phyloP scores from a whole-genome alignment of 1,140 invertebrate species.

The Fopius arisanus region DNA sequence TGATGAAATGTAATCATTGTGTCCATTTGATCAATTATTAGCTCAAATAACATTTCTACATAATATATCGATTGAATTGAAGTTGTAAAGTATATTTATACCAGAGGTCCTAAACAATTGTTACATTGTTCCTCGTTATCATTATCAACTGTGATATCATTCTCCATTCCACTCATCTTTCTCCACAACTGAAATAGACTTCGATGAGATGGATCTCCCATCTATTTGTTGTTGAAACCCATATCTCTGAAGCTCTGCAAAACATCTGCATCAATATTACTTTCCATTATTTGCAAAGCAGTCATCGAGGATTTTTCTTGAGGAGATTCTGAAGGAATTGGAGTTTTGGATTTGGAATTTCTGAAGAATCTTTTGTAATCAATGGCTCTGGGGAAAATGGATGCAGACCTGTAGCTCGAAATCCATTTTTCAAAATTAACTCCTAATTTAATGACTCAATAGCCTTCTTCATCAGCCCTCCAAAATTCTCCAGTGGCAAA shows the following conservation, averaged over 20 bases:
- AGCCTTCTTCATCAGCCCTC: constrained; percentile 29
- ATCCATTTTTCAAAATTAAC: neutral
- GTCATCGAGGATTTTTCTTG: neutral
- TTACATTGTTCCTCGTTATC: neutral
- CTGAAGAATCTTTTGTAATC: neutral
- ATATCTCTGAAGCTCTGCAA: neutral
- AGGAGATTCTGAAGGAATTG: neutral
- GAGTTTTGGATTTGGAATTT: neutral
- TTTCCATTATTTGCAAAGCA: neutral
- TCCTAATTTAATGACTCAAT: constrained; percentile 16
- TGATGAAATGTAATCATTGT: neutral
- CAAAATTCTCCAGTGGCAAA: neutral
- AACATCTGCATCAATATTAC: neutral
- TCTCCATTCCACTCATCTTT: neutral
- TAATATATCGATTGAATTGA: neutral
- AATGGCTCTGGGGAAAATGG: neutral
- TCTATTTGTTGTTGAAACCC: neutral
- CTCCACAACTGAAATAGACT: neutral
- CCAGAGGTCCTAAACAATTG: neutral
- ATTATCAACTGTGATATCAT: neutral
- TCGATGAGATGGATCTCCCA: neutral
- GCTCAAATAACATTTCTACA: neutral
- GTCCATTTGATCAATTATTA: neutral
- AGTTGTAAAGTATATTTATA: neutral
- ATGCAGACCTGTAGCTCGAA: neutral